Conservation (phyloP, 1,140 invertebrate species). For the Ooceraea biroi region DNA sequence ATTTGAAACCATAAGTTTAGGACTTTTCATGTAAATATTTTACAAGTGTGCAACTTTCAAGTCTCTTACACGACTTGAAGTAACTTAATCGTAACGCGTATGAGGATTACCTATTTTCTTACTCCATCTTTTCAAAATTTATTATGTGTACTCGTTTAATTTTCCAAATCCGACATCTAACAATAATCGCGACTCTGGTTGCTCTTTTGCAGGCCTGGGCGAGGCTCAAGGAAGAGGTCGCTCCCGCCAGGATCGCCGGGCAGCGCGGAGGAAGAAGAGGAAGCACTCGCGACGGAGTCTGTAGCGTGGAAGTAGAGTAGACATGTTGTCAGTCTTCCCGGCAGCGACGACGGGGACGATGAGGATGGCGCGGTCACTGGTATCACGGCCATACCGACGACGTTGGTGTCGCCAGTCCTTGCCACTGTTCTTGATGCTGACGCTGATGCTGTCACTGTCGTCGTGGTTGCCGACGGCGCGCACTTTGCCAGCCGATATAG, state of each 20-base stretch:
- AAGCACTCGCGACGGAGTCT: constrained; percentile 65
- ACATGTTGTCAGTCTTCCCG: constrained; percentile 76
- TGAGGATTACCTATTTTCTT: too few species aligned
- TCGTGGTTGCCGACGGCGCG: constrained; percentile 83
- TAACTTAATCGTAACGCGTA: too few species aligned
- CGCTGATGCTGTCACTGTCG: constrained; percentile 82
- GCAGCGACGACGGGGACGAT: constrained; percentile 50
- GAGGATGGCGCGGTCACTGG: constrained; percentile 54
- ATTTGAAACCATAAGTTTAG: background rate
- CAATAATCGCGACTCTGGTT: too few species aligned
- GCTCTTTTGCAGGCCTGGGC: constrained; percentile 65
- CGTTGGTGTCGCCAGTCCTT: constrained; percentile 25
- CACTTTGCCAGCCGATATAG: constrained; percentile 87
- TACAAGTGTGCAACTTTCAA: too few species aligned
- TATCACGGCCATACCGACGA: constrained; percentile 55
- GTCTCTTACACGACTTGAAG: too few species aligned
- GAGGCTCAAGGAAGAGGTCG: constrained; percentile 71
- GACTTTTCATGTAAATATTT: too few species aligned
- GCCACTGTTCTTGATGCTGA: constrained; percentile 63
- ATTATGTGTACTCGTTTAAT: too few species aligned
- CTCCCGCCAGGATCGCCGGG: constrained; percentile 67
- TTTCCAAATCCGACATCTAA: too few species aligned
- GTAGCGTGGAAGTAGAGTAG: constrained; percentile 78
- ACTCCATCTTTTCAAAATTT: too few species aligned
- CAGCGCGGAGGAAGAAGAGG: constrained; percentile 54